Evolutionary conservation across 2,797 vertebrate genomes (phyloP).

Genomic region (Danio aesculapii): DNA sequence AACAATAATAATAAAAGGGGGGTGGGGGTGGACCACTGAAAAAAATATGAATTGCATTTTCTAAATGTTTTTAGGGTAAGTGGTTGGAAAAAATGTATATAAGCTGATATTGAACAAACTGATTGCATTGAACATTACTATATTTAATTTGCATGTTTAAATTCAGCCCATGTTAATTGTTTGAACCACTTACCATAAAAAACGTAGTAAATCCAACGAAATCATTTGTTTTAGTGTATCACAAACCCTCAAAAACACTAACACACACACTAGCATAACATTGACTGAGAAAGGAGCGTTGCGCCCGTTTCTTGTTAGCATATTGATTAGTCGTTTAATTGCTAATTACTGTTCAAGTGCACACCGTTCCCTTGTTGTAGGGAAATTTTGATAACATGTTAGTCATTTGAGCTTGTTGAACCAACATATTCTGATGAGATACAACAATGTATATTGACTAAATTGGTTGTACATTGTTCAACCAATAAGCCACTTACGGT

Average conservation of each 20-base stretch:
- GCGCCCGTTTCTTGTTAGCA: conserved; percentile 34
- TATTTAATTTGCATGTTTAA: no score
- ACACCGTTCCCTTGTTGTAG: conserved; percentile 28
- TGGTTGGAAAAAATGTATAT: no score
- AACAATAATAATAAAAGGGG: no score
- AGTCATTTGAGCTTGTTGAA: conserved; percentile 41
- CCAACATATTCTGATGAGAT: conserved; percentile 38
- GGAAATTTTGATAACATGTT: conserved; percentile 37
- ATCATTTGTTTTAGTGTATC: not conserved
- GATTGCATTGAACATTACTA: no score
- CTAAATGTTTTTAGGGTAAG: no score
- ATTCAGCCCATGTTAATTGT: no score
- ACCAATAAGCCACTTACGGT: conserved; percentile 27
- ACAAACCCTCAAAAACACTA: conserved; percentile 51
- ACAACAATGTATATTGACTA: conserved; percentile 17
- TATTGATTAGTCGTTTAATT: conserved; percentile 52
- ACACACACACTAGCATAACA: conserved; percentile 15
- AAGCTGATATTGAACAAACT: no score
- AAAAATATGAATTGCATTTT: no score
- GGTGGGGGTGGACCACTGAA: no score
- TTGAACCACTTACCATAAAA: no score
- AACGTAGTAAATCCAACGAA: no score
- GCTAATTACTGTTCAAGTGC: conserved; percentile 41
- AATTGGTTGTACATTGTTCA: conserved; percentile 42
- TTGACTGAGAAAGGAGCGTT: not conserved